Conservation (phyloP, 2,888 invertebrate species). For the Drosophila cognata region DNA sequence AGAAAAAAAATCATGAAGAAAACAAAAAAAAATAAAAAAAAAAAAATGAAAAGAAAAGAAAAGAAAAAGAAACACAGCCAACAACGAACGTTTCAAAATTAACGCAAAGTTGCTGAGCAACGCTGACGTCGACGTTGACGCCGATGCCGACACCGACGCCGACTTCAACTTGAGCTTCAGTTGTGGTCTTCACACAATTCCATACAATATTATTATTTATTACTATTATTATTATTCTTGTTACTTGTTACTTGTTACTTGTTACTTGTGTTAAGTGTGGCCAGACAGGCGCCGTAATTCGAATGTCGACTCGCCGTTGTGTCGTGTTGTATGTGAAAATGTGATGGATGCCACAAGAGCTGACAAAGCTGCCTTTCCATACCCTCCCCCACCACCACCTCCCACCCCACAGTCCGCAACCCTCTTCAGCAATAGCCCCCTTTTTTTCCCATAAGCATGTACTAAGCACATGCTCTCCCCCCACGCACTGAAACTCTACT, state of each 20-base stretch:
- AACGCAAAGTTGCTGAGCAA: slow-evolving; percentile 76
- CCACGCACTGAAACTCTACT: slow-evolving; percentile 17
- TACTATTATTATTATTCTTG: slow-evolving; percentile 33
- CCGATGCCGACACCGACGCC: slow-evolving; percentile 13
- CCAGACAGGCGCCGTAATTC: slow-evolving; percentile 66
- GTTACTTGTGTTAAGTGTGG: slow-evolving; percentile 58
- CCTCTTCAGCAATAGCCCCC: background rate
- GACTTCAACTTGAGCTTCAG: slow-evolving; percentile 14
- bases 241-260: background rate
- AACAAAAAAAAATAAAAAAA: slow-evolving; percentile 13
- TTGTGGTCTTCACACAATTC: slow-evolving; percentile 68
- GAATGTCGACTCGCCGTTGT: slow-evolving; percentile 18
- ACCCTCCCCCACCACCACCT: rapidly evolving
- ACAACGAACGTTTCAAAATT: slow-evolving; percentile 67
- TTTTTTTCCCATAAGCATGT: background rate
- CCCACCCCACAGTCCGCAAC: rapidly evolving
- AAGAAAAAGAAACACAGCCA: slow-evolving; percentile 40
- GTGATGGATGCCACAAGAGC: slow-evolving; percentile 38
- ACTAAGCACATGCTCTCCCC: slow-evolving; percentile 22
- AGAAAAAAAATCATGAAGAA: slow-evolving; percentile 6
- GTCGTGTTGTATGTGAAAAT: slow-evolving; percentile 26
- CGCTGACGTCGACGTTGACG: slow-evolving; percentile 34
- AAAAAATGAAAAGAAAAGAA: slow-evolving; percentile 22
- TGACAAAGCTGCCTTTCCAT: background rate
- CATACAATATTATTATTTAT: slow-evolving; percentile 60